phyloP scores from a whole-genome alignment of 2,113 vertebrate genomes.

The Enhydra lutris region DNA sequence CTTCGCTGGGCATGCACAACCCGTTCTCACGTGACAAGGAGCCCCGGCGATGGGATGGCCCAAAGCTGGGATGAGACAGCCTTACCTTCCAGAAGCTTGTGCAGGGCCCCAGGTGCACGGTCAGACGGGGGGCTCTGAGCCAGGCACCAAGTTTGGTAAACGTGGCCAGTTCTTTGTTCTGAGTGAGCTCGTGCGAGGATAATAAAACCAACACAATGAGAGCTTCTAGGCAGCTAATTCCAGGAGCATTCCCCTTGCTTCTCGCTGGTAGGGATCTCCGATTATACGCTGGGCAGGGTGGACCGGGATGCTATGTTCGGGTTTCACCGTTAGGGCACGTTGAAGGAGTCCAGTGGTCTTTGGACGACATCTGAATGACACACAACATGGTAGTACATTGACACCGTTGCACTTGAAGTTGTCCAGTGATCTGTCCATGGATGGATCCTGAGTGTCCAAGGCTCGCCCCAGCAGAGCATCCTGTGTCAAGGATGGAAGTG shows the following conservation, averaged over 20 bases:
- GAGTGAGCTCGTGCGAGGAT: neutral
- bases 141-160: rapidly evolving
- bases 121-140: rapidly evolving
- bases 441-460: rapidly evolving
- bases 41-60: neutral
- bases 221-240: rapidly evolving
- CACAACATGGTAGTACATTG: no score
- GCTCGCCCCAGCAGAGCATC: rapidly evolving
- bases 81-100: neutral
- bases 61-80: rapidly evolving
- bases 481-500: rapidly evolving
- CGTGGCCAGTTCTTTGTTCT: no score
- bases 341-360: rapidly evolving
- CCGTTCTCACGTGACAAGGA: neutral
- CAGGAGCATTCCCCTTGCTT: rapidly evolving
- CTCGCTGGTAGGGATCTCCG: rapidly evolving
- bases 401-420: neutral
- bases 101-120: neutral
- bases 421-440: rapidly evolving
- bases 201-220: rapidly evolving
- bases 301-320: rapidly evolving
- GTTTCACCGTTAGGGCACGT: no score
- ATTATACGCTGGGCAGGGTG: rapidly evolving
- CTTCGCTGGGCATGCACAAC: neutral
- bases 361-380: rapidly evolving